Base-by-base conservation (phyloP, 2,888 invertebrate species). In the Drosophila basisetae region DNA sequence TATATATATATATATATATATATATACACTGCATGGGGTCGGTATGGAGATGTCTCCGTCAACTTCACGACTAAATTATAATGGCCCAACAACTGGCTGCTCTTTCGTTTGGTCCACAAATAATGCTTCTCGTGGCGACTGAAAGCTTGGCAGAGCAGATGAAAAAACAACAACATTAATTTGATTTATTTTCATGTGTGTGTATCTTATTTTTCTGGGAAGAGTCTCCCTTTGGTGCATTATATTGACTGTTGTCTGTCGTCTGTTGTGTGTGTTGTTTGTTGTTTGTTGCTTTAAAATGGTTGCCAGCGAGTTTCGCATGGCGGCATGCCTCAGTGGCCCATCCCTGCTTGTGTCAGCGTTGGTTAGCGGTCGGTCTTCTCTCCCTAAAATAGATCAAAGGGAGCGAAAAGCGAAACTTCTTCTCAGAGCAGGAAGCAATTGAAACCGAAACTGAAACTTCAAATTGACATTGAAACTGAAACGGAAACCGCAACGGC, bases 361-460 rank as follows among this genome's bases (percentile, higher is more conserved):
- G 31, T 22, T 61, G 58, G 54, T 61, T 66, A 66, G 55, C 60
- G 16, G 28, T 53, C 30, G 50, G 39, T 55, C 18, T 13, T 30
- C 37, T 22, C 52, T 41, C 7, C 41, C 60, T 16, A 50, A 72
- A 76, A 72, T 76, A 76, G 76, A 76, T 76, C 76, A 76, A 76
- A 76, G 72, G 63, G 33, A 35, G 50, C 59, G 50, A 28, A 28
- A 61, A 41, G 30, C 39, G 30, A 41, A 41, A 56, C 56, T 33
- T 33, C 9, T 9, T 31, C 31, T 41, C 39, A 4, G 2, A 7
- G 28, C 31, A 49, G 10, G 63, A 31, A 6, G 41, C 41, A 41
- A 18, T 39, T 58, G 31, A 37, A 55, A 52, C 22, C 16, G 41
- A 35, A 35, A 41, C 39, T 55, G 47, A 47, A 37, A 33, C 41